Base-by-base conservation (phyloP, 2,888 invertebrate genomes). In the Sclerodermus sp. region DNA sequence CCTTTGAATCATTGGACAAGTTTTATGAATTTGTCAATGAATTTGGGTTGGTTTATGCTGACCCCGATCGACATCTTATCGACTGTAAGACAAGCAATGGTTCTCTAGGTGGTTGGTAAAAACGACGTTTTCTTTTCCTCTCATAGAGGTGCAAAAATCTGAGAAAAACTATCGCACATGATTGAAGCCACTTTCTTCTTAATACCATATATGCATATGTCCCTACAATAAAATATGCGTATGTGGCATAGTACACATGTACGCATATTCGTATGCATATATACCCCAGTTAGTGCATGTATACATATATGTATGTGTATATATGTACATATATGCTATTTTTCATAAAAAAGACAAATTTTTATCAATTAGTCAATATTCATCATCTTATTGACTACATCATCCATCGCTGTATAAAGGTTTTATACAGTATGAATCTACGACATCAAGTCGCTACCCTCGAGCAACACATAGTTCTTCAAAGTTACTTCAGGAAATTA, bases 11-110 rank as follows among this genome's bases (percentile, higher is more conserved):
- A 68, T 82, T 81, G 77, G 88, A 88, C 79, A 90, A 92, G 80
- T 92, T 91, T 81, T 82, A 87, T 80, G 90, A 92, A 79, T 96
- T 96, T 87, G 85, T 96, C 78, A 85, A 84, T 79, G 88, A 89
- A 73, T 89, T 91, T 80, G 87, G 86, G 80, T 84, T 93, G 76
- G 83, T 83, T 71, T 88, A 87, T 81, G 82, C 84, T 79, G 88
- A 87, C 81, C 77, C 81, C 71, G 83, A 84, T 80, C 84, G 85
- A 71, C 85, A 83, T 76, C 86, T 85, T 80, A 85, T 96, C 79
- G 95, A 96, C 88, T 95, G 95, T 86, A 96, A 95, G 85, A 85
- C 85, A 79, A 89, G 88, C 81, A 83, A 72, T 74, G 68, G 68
- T 70, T 72, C 67, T 68, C 57, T 77, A 70, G 71, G 72, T 70